Evolutionary conservation across 2,797 vertebrate genomes (phyloP).

Genomic region (Ataeniobius toweri): DNA sequence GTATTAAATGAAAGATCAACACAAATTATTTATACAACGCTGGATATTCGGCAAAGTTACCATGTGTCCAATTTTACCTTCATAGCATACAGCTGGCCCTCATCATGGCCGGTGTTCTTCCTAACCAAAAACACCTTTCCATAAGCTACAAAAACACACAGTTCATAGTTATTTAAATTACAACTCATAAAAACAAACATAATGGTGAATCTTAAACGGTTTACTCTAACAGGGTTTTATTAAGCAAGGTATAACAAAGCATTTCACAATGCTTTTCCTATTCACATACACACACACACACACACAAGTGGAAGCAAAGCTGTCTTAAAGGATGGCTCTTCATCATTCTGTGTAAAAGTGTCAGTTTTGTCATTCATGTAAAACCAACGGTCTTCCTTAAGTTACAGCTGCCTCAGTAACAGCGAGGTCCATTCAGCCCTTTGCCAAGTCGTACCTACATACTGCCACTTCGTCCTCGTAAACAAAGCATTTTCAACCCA

Average conservation of each 20-base stretch:
- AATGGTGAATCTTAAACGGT: not conserved
- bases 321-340: not conserved
- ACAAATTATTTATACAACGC: not conserved
- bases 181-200: not conserved
- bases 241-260: not conserved
- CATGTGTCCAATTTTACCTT: conserved; percentile 77
- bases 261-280: not conserved
- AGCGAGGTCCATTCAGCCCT: not conserved
- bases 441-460: too few species aligned
- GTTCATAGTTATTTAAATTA: conserved; percentile 8
- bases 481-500: not conserved
- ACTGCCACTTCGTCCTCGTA: not conserved
- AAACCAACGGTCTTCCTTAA: too few species aligned
- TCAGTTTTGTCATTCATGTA: too few species aligned
- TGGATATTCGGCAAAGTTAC: not conserved
- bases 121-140: conserved; percentile 94
- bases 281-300: not conserved
- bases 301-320: not conserved
- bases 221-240: not conserved
- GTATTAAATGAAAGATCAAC: not conserved
- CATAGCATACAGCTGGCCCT: conserved; percentile 91
- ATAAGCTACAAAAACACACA: conserved; percentile 82
- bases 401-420: not conserved
- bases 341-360: too few species aligned
- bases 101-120: conserved; percentile 89